Evolutionary conservation across 2,888 invertebrate species (phyloP), one percentile per base, ranked within the genome.

Genomic region (Toxonevra muliebris): DNA sequence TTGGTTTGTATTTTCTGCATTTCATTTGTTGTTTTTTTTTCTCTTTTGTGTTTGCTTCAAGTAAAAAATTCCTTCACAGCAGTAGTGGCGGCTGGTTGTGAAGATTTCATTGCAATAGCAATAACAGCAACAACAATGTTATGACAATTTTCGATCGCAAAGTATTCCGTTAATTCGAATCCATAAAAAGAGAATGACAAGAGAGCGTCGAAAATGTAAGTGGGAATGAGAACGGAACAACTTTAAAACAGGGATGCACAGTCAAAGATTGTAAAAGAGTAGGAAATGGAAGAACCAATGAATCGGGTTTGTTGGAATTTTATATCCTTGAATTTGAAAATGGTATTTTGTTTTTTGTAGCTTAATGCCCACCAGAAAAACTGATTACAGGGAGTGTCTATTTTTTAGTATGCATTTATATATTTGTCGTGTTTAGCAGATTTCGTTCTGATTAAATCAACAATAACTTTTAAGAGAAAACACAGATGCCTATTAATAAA

Each of bases 111-210:
- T 42, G 20, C 5, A 19, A n/a, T 19, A 15, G 45, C 10, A 17
- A 17, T 17, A 45, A 60, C 17, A 20, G 20, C 15, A 53, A 43
- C 42, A 60, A 60, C 20, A 55, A 60, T 17, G 30, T 30, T 30
- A 30, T 30, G 30, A 30, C 30, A 30, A 30, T 30, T 2, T 30
- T 30, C 7, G 30, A 66, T 15, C 12, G 4, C 2, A n/a, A n/a
- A 61, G 41, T 55, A 54, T 65, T 66, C 66, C 66, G 66, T 66
- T 66, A 66, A 66, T 66, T 66, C 66, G 66, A 66, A 66, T 30
- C 42, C 15, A 40, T 17, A 43, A 40, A 30, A 19, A 30, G 13
- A 48, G 41, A 48, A 15, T 15, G 1, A 13, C 20, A 17, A 54
- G n/a, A 42, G 11, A 55, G 52, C 45, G 13, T 17, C 7, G 17